A percentile compares a stretch with the other conserved stretches of the same genome.
phyloP scores from a whole-genome alignment of 2,797 vertebrate species.

The Rallus crepitans region DNA sequence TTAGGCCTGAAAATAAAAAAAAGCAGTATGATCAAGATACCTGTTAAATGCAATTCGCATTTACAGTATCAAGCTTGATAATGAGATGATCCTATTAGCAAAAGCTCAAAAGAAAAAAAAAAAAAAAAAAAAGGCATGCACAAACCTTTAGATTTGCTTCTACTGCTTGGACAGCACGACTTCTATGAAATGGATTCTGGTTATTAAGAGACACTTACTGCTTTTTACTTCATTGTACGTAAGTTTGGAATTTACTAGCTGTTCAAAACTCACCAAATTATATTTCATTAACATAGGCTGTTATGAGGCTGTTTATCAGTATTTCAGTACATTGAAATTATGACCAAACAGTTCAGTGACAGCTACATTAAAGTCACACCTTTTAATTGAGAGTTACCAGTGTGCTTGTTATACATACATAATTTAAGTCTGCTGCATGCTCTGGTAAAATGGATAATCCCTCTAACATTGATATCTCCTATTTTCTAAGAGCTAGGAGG shows the following conservation, averaged over 20 bases:
- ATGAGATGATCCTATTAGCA: not conserved
- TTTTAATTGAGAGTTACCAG: not conserved
- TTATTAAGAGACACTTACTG: slow-evolving; percentile 62
- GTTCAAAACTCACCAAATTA: not conserved
- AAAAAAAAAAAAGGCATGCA: slow-evolving; percentile 25
- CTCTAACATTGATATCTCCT: not conserved
- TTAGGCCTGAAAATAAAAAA: slow-evolving; percentile 2
- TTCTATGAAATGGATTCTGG: slow-evolving; percentile 65
- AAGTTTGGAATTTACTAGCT: not conserved
- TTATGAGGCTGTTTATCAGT: not conserved
- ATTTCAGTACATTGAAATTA: slow-evolving; percentile 17
- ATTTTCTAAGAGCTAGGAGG: not conserved
- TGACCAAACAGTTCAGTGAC: not conserved
- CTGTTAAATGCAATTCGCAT: slow-evolving; percentile 53
- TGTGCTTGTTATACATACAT: not conserved
- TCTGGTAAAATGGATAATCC: not conserved
- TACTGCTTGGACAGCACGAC: slow-evolving; percentile 56
- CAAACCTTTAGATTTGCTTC: slow-evolving; percentile 67
- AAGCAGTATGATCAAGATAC: not conserved
- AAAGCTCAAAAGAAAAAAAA: slow-evolving; percentile 20
- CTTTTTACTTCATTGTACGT: slow-evolving; percentile 1
- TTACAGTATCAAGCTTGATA: slow-evolving; percentile 18
- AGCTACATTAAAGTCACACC: not conserved
- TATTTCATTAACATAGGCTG: not conserved
- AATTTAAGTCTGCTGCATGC: not conserved